Evolutionary conservation across 2,888 invertebrate species (phyloP).

Genomic region (Calameuta pallipes): DNA sequence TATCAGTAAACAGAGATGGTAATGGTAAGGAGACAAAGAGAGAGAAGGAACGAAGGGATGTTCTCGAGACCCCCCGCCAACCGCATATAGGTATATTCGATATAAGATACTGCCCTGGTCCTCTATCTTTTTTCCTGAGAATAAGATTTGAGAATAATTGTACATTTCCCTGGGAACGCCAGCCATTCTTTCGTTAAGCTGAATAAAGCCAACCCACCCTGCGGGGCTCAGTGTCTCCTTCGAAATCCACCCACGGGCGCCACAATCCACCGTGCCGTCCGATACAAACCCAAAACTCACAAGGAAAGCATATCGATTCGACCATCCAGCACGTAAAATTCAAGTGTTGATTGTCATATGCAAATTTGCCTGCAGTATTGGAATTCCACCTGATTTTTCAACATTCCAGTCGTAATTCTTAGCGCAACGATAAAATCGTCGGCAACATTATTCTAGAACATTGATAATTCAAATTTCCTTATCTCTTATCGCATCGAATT

Average conservation of each 20-base stretch:
- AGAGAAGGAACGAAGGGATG: slow-evolving; percentile 43
- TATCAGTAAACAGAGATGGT: not conserved
- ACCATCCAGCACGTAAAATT: not conserved
- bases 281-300: not conserved
- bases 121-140: slow-evolving; percentile 11
- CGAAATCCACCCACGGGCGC: not conserved
- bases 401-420: too few relatives aligned
- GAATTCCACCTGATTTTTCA: not conserved
- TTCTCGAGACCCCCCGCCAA: slow-evolving; percentile 54
- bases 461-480: not conserved
- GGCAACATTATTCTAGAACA: not conserved
- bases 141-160: slow-evolving; percentile 16
- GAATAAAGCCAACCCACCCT: slow-evolving; percentile 13
- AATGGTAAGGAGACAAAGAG: not conserved
- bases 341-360: not conserved
- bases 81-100: slow-evolving; percentile 39
- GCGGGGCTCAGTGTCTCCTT: not conserved
- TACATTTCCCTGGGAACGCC: not conserved
- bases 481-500: not conserved
- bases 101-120: slow-evolving; percentile 39
- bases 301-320: not conserved
- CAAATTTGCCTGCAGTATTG: not conserved
- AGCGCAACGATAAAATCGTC: too few relatives aligned
- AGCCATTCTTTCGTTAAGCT: slow-evolving; percentile 9
- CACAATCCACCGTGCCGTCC: not conserved